Evolutionary conservation across 2,797 vertebrate genomes (phyloP), one percentile per base, ranked within the genome.

Genomic region (Echeneis naucrates): DNA sequence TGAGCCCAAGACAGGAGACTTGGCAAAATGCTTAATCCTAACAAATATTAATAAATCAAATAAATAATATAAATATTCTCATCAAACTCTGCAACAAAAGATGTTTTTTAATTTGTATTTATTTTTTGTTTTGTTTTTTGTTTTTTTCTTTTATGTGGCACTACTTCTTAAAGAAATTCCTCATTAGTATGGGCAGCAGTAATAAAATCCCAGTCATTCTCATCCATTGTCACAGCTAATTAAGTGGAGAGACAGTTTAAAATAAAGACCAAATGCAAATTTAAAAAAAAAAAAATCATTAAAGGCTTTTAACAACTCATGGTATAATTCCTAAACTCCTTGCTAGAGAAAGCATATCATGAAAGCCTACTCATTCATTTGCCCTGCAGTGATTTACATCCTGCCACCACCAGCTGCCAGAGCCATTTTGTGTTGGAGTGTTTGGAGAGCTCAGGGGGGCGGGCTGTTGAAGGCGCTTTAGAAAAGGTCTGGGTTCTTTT

Each of bases 371-470:
- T 89, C 86, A 88, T 89, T 92, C 84, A 89, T 86, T 85, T 84
- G 83, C 72, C 62, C 63, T 69, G 72, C 72, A 76, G 79, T 89
- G 84, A 89, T 90, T 91, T 92, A 90, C 84, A 85, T 88, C 86
- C 86, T 86, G 84, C 84, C 89, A 89, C 82, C 27, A 88, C 86
- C 88, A 91, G 85, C 89, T 92, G 90, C 91, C 90, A 89, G 85
- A 89, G 88, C 89, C 87, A 90, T 92, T 92, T 91, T 91, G 90
- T 89, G 85, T 68, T 83, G 57, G 82, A 91, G 89, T 90, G 88
- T 87, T 87, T 2, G 88, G 88, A 58, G 95, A 96, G 76, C 83
- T 88, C 8, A 38, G 88, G 0, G 71, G 94, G 72, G 72, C 14
- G 72, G 82, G 69, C 82, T 81, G 83, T 87, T 79, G 67, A 83